phyloP scores from a whole-genome alignment of 2,797 vertebrate genomes.

The Rhinogobio ventralis region DNA sequence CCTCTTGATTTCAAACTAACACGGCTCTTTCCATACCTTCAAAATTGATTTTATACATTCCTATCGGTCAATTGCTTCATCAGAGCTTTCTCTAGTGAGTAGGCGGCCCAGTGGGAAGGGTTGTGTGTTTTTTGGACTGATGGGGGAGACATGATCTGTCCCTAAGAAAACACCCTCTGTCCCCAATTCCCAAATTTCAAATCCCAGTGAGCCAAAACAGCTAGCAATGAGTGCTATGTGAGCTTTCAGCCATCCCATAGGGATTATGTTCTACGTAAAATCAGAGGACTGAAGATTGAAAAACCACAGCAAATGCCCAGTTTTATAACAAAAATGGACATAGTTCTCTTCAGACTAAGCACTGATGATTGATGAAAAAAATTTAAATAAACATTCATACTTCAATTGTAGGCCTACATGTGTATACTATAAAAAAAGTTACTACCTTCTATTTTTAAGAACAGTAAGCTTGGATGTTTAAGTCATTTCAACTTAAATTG shows the following conservation, averaged over 20 bases:
- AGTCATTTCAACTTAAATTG: no score
- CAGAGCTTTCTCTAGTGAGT: background rate
- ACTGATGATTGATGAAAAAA: background rate
- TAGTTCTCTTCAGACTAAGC: background rate
- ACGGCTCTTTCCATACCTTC: background rate
- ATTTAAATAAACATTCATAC: background rate
- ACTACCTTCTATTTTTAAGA: no score
- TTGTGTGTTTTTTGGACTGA: background rate
- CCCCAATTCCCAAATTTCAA: background rate
- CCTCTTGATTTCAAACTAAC: constrained; percentile 1
- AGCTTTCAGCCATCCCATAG: background rate
- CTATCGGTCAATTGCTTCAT: background rate
- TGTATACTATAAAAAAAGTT: background rate
- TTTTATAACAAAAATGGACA: background rate
- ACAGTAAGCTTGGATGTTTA: no score
- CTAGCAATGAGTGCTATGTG: background rate
- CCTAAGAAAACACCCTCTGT: background rate
- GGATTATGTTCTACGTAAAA: background rate
- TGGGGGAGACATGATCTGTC: background rate
- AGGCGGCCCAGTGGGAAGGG: background rate
- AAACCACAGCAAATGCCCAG: background rate
- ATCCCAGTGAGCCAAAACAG: background rate
- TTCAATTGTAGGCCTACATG: background rate
- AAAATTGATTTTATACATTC: background rate
- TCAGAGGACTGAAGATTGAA: background rate